phyloP scores from a whole-genome alignment of 2,797 vertebrate genomes.

The Gila robusta region DNA sequence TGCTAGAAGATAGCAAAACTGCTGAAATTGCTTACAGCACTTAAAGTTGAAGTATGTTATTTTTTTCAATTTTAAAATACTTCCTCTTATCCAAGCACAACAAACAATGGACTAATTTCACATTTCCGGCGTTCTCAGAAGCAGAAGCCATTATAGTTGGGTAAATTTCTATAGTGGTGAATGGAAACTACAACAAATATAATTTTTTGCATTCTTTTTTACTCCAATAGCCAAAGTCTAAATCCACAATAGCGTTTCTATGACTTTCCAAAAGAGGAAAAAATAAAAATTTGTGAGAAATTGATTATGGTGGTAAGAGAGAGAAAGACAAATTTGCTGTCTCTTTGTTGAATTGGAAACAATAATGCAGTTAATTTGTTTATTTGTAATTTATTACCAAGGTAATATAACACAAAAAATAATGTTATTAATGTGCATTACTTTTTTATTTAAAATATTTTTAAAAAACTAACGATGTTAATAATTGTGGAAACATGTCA shows the following conservation, averaged over 20 bases:
- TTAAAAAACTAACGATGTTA: background rate
- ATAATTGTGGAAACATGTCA: background rate
- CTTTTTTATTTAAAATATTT: background rate
- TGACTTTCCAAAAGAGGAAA: background rate
- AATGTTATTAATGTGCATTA: background rate
- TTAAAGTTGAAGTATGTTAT: background rate
- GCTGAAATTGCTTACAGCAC: no score
- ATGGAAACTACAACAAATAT: background rate
- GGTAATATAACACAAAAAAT: background rate
- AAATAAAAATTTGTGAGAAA: background rate
- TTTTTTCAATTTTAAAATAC: background rate
- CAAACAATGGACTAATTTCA: background rate
- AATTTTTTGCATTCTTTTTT: background rate
- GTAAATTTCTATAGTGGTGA: background rate
- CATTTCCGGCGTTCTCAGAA: background rate
- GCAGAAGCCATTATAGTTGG: background rate
- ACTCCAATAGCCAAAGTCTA: background rate
- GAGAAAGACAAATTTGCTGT: background rate
- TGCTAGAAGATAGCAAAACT: background rate
- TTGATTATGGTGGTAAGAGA: background rate
- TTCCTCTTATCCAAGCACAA: background rate
- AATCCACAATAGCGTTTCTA: background rate
- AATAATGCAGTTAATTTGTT: background rate
- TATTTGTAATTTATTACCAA: background rate
- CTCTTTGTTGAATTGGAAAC: background rate